A percentile compares a stretch with the other conserved stretches of the same genome.
Conservation (phyloP, 2,113 vertebrate genomes). For the Anseranas semipalmata region DNA sequence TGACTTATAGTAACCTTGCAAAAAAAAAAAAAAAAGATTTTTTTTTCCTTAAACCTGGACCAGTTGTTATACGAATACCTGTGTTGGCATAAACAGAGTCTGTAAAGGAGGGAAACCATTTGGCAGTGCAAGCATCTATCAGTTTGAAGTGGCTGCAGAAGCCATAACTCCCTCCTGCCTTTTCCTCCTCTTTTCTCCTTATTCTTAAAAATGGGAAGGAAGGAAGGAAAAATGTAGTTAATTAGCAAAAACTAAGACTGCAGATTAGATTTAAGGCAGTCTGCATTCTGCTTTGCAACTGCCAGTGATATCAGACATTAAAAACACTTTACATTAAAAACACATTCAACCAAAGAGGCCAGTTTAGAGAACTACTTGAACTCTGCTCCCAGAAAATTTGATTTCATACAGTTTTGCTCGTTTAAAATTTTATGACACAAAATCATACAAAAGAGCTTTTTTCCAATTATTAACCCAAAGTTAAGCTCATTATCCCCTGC, state of each 20-base stretch:
- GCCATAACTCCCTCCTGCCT: neutral
- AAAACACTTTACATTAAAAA: neutral
- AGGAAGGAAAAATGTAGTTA: neutral
- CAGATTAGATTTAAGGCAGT: neutral
- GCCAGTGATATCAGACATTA: neutral
- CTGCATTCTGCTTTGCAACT: slow-evolving; percentile 16
- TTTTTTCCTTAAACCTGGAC: neutral
- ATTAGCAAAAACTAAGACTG: neutral
- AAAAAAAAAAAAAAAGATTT: neutral
- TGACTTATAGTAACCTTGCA: neutral
- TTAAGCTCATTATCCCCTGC: neutral
- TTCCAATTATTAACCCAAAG: neutral
- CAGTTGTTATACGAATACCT: neutral
- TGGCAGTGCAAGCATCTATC: neutral
- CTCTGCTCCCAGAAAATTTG: neutral
- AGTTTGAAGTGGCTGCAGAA: neutral
- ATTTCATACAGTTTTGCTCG: neutral
- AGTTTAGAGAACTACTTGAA: slow-evolving; percentile 4
- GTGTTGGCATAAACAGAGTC: neutral
- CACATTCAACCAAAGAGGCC: neutral
- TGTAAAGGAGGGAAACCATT: neutral
- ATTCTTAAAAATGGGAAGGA: neutral
- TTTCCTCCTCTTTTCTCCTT: neutral
- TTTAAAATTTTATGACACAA: neutral
- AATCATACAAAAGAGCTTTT: neutral